These are phyloP conservation scores for Ephialtes manifestator DNA, from an alignment of 2,888 invertebrate species.

Conservation along the genomic window DNA sequence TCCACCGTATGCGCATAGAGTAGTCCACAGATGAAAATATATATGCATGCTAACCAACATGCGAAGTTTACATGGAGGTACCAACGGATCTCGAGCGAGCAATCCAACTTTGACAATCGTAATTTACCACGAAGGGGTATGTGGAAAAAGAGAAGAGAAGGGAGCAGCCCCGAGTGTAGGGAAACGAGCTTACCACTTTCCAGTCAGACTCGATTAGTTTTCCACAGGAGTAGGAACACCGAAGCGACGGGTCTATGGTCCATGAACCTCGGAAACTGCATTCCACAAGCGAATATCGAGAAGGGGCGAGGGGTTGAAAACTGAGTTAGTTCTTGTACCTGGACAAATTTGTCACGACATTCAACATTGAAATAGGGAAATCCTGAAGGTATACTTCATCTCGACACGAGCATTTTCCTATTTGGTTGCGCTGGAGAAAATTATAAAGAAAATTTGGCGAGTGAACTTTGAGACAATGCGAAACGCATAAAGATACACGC, in stretches of 20 bases:
- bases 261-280: background rate
- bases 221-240: no score
- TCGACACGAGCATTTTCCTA: background rate
- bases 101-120: constrained; percentile 64
- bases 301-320: background rate
- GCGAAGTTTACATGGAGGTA: constrained; percentile 34
- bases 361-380: constrained; percentile 11
- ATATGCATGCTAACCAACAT: constrained; percentile 30
- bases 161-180: background rate
- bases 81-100: constrained; percentile 22
- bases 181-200: constrained; percentile 30
- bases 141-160: background rate
- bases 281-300: background rate
- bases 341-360: constrained; percentile 1
- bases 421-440: background rate
- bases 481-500: background rate
- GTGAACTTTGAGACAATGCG: background rate
- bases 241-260: background rate
- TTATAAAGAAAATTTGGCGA: background rate
- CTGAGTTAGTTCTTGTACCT: background rate
- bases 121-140: constrained; percentile 52
- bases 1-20: constrained; percentile 30
- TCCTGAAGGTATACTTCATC: background rate
- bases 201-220: constrained; percentile 40
- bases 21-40: constrained; percentile 54